phyloP scores from a whole-genome alignment of 2,113 vertebrate genomes.

The Hystrix cristata region DNA sequence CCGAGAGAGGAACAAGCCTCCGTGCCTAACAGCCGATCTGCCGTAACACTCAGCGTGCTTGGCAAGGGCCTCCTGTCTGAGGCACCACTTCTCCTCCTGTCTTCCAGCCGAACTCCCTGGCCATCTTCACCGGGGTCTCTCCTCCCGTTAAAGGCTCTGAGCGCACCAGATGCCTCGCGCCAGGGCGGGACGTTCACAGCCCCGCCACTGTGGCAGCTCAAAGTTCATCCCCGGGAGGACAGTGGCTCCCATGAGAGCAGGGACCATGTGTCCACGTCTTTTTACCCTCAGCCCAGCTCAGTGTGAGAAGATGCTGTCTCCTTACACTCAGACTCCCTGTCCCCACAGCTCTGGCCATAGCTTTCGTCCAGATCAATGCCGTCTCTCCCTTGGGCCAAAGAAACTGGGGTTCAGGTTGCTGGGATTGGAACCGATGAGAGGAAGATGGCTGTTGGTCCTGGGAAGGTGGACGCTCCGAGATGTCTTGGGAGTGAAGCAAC shows the following conservation, averaged over 20 bases:
- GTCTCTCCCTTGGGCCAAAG: background rate
- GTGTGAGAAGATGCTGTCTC: background rate
- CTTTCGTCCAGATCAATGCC: background rate
- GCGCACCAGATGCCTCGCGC: background rate
- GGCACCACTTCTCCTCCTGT: background rate
- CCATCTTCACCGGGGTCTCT: rapidly evolving
- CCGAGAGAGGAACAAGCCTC: background rate
- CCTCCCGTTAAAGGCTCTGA: background rate
- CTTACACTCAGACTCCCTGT: background rate
- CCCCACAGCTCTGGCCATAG: too few species aligned
- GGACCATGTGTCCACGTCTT: background rate
- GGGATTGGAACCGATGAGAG: background rate
- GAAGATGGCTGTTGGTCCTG: rapidly evolving
- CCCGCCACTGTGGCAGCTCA: background rate
- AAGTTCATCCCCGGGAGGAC: background rate
- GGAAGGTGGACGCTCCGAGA: background rate
- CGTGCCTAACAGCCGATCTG: background rate
- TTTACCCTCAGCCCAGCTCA: background rate
- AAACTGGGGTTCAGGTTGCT: background rate
- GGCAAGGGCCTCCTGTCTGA: background rate
- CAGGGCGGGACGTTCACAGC: too few species aligned
- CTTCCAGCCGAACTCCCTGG: background rate
- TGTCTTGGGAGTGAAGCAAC: background rate
- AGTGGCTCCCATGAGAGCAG: background rate
- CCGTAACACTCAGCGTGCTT: background rate